phyloP scores from a whole-genome alignment of 2,888 invertebrate genomes.

The Rhingia campestris region DNA sequence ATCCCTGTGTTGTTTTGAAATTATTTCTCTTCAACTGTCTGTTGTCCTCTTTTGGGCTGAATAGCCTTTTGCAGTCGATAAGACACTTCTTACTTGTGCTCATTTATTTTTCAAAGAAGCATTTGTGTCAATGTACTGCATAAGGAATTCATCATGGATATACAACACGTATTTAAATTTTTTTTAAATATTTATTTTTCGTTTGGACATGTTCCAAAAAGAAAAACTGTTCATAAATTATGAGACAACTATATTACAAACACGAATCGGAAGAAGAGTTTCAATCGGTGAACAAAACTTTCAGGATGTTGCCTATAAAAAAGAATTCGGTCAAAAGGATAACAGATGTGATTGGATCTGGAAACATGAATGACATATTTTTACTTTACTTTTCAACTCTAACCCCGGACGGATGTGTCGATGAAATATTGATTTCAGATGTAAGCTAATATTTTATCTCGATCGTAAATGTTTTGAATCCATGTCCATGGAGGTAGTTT shows the following conservation, averaged over 20 bases:
- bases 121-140: slow-evolving; percentile 46
- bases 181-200: slow-evolving; percentile 34
- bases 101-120: slow-evolving; percentile 12
- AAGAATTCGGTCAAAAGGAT: neutral
- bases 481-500: slow-evolving; percentile 19
- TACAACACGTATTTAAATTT: slow-evolving; percentile 47
- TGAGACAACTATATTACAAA: neutral
- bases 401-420: neutral
- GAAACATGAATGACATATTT: neutral
- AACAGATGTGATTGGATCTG: neutral
- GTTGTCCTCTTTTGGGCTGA: neutral
- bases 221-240: neutral
- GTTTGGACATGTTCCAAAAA: slow-evolving; percentile 58
- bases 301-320: neutral
- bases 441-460: neutral
- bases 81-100: neutral
- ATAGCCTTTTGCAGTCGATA: slow-evolving; percentile 2
- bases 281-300: slow-evolving; percentile 33
- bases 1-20: neutral
- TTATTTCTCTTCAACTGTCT: neutral
- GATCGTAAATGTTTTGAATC: neutral
- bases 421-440: slow-evolving; percentile 32
- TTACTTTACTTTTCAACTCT: neutral
- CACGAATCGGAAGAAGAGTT: slow-evolving; percentile 30
- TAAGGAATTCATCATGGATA: slow-evolving; percentile 49